Evolutionary conservation across 2,888 invertebrate species (phyloP).

Genomic region (Endotricha flammealis): DNA sequence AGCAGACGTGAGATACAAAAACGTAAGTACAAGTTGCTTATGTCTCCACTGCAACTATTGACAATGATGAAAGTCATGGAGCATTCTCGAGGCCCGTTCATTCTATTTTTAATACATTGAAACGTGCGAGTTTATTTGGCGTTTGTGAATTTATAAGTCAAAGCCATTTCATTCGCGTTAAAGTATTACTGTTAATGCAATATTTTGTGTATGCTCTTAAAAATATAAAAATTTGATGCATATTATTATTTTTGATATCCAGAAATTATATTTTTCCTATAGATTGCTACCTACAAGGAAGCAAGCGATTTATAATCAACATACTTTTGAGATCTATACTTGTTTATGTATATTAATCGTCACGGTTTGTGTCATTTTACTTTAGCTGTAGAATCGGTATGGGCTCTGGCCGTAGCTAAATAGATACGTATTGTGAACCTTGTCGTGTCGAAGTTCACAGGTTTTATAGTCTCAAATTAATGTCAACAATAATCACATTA

Average conservation of each 20-base stretch:
- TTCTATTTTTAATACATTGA: slow-evolving; percentile 23
- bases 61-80: slow-evolving; percentile 11
- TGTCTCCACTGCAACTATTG: slow-evolving; percentile 1
- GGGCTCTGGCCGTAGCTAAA: slow-evolving; percentile 36
- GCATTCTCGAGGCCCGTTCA: slow-evolving; percentile 21
- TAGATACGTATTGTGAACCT: slow-evolving; percentile 23
- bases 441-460: slow-evolving; percentile 35
- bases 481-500: slow-evolving; percentile 33
- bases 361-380: slow-evolving; percentile 54
- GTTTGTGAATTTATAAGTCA: slow-evolving; percentile 19
- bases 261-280: slow-evolving; percentile 69
- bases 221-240: slow-evolving; percentile 46
- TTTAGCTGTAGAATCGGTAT: slow-evolving; percentile 47
- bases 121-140: slow-evolving; percentile 14
- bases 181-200: slow-evolving; percentile 39
- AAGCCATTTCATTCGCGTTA: slow-evolving; percentile 32
- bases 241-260: slow-evolving; percentile 75
- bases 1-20: slow-evolving; percentile 19
- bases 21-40: slow-evolving; percentile 6
- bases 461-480: slow-evolving; percentile 33
- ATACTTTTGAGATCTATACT: slow-evolving; percentile 66
- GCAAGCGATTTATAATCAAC: slow-evolving; percentile 48
- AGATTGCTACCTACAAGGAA: slow-evolving; percentile 60
- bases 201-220: slow-evolving; percentile 54
- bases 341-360: slow-evolving; percentile 43